Conservation (phyloP, 2,888 invertebrate species). For the Cryptus armator region DNA sequence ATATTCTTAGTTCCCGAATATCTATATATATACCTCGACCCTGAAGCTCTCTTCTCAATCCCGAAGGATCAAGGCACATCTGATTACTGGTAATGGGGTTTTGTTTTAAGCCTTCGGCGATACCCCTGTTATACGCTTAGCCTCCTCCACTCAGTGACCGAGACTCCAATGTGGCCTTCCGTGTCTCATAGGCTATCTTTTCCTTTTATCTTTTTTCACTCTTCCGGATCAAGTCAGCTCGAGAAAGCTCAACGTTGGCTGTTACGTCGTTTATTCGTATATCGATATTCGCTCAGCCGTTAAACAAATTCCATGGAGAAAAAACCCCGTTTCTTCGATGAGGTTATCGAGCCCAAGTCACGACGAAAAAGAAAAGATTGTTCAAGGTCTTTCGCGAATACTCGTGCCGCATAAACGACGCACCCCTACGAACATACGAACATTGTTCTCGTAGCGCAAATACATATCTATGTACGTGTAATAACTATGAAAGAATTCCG, state of each 20-base stretch:
- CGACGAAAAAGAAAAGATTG: too few relatives aligned
- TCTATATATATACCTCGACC: not conserved
- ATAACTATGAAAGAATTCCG: not conserved
- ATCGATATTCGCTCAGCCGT: not conserved
- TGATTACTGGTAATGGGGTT: constrained; percentile 79
- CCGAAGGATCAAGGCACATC: constrained; percentile 76
- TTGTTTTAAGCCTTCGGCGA: constrained; percentile 74
- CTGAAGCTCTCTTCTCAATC: constrained; percentile 69
- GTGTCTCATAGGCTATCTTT: constrained; percentile 8
- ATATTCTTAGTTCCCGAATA: constrained; percentile 48
- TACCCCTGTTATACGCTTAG: constrained; percentile 52
- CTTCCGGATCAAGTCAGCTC: not conserved
- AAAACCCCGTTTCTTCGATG: not conserved
- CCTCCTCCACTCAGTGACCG: constrained; percentile 27
- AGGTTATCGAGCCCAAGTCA: not conserved
- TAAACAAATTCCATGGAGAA: not conserved
- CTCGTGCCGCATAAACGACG: not conserved
- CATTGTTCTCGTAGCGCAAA: not conserved
- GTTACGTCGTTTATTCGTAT: constrained; percentile 2
- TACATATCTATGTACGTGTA: not conserved
- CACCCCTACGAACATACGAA: not conserved
- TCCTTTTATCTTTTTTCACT: not conserved
- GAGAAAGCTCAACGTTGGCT: not conserved
- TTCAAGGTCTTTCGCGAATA: too few relatives aligned
- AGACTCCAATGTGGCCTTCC: constrained; percentile 14